phyloP scores from a whole-genome alignment of 2,888 invertebrate genomes.

The Portevinia maculata region DNA sequence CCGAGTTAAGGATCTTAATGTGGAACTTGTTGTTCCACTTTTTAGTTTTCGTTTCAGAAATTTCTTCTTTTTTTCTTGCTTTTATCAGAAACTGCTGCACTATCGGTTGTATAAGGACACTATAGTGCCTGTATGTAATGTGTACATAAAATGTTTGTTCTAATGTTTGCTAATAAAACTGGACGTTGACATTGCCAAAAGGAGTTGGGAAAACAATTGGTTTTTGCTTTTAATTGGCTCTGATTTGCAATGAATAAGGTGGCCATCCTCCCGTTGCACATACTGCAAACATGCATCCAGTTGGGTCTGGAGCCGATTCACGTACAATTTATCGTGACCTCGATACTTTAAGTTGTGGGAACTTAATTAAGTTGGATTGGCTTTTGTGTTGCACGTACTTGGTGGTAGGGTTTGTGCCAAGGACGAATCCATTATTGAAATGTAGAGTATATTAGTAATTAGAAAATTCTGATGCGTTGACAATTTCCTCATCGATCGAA shows the following conservation, averaged over 20 bases:
- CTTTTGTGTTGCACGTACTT: constrained; percentile 39
- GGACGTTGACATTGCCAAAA: constrained; percentile 62
- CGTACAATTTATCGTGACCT: constrained; percentile 20
- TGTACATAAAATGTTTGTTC: constrained; percentile 20
- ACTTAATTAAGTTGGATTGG: constrained; percentile 59
- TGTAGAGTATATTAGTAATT: no score
- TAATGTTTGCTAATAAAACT: constrained; percentile 59
- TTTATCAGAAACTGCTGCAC: constrained; percentile 16
- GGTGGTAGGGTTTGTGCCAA: constrained; percentile 28
- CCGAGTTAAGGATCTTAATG: constrained; percentile 65
- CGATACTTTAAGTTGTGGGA: constrained; percentile 51
- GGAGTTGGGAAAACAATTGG: constrained; percentile 57
- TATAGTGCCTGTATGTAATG: constrained; percentile 19
- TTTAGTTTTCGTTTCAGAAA: constrained; percentile 46
- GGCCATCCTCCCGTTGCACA: not conserved
- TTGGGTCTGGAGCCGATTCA: not conserved
- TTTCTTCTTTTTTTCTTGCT: not conserved
- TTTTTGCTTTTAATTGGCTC: constrained; percentile 63
- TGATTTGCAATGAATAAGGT: constrained; percentile 45
- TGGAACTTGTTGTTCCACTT: constrained; percentile 62
- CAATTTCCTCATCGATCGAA: no score
- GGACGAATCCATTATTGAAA: no score
- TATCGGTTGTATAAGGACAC: constrained; percentile 5
- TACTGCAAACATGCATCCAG: no score
- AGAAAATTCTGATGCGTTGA: no score